Conservation (phyloP, 2,797 vertebrate species). For the Hirundo rustica region DNA sequence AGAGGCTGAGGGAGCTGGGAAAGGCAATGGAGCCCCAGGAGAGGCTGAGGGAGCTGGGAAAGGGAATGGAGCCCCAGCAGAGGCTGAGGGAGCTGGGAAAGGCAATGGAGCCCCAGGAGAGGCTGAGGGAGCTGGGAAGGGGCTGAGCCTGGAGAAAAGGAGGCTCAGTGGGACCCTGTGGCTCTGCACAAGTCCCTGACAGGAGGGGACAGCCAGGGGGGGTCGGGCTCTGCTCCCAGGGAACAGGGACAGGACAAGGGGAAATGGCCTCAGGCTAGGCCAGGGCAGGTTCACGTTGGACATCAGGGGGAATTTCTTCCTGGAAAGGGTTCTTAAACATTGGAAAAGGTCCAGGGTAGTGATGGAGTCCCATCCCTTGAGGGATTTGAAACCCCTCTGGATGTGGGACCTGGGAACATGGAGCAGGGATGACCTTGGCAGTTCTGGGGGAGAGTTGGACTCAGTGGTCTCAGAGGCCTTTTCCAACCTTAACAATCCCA, state of each 20-base stretch:
- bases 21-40: too few relatives aligned
- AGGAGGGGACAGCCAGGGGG: neutral
- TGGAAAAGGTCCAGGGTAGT: neutral
- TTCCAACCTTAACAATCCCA: neutral
- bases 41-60: too few relatives aligned
- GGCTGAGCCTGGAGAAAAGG: neutral
- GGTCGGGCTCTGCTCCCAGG: neutral
- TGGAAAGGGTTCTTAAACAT: neutral
- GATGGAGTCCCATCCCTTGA: too few relatives aligned
- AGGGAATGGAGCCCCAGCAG: too few relatives aligned
- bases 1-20: neutral
- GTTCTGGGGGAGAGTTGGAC: neutral
- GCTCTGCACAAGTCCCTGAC: neutral
- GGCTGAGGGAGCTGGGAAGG: neutral
- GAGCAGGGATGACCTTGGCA: neutral
- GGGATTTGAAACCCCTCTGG: neutral
- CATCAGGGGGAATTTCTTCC: fast-evolving
- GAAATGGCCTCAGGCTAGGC: neutral
- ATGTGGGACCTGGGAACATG: neutral
- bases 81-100: too few relatives aligned
- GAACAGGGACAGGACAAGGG: neutral
- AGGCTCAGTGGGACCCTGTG: neutral
- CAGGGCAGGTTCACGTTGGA: neutral
- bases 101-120: neutral
- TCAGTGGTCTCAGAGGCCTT: neutral